Evolutionary conservation across 2,888 invertebrate species (phyloP).

Genomic region (Beris chalybata): DNA sequence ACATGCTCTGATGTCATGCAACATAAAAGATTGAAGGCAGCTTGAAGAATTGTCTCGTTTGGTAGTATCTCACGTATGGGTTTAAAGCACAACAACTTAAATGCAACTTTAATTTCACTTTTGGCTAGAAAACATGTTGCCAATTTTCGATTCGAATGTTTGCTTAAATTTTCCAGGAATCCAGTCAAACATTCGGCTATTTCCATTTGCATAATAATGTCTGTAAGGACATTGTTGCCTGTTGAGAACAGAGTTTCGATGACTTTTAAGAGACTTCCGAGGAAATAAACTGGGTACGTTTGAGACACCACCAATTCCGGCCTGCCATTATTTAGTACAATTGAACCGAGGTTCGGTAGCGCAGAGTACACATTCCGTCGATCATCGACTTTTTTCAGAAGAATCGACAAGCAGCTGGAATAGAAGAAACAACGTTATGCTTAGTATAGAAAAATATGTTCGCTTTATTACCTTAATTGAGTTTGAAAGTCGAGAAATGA

Average conservation of each 20-base stretch:
- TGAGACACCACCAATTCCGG: slow-evolving; percentile 51
- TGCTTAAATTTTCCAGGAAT: slow-evolving; percentile 37
- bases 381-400: slow-evolving; percentile 42
- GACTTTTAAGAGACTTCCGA: slow-evolving; percentile 49
- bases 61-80: slow-evolving; percentile 47
- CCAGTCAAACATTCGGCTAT: slow-evolving; percentile 42
- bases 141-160: slow-evolving; percentile 40
- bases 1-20: slow-evolving; percentile 64
- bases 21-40: slow-evolving; percentile 65
- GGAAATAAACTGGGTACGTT: slow-evolving; percentile 49
- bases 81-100: slow-evolving; percentile 48
- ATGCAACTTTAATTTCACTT: slow-evolving; percentile 62
- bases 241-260: slow-evolving; percentile 41
- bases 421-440: slow-evolving; percentile 4
- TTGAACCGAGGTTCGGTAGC: slow-evolving; percentile 52
- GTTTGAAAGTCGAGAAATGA: slow-evolving; percentile 45
- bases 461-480: slow-evolving; percentile 44
- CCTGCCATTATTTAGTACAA: slow-evolving; percentile 47
- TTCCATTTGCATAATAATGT: slow-evolving; percentile 7
- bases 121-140: slow-evolving; percentile 59
- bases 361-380: slow-evolving; percentile 51
- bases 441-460: slow-evolving; percentile 33
- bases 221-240: slow-evolving; percentile 43
- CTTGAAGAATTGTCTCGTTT: slow-evolving; percentile 46
- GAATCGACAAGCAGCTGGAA: slow-evolving; percentile 47